Base-by-base conservation (phyloP, 2,888 invertebrate species). In the Lycaena phlaeas region DNA sequence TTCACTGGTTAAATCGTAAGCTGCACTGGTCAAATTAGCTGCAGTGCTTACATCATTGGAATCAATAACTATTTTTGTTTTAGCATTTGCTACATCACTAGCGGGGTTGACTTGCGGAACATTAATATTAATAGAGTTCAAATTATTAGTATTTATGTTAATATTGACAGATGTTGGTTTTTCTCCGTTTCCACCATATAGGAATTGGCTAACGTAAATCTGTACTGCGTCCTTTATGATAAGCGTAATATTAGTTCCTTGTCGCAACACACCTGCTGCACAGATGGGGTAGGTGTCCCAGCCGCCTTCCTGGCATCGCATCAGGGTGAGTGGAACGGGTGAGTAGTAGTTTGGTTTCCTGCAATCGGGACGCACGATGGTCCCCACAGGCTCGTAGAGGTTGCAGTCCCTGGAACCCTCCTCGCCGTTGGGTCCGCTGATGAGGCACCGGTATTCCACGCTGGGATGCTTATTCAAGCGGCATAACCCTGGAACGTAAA, bases 211-310 rank as follows among this genome's bases (percentile, higher is more conserved):
- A 0, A 50, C 17, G 14, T 48, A 39, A 3, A 48, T 14, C 28
- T 50, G 34, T 1, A 50, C 40, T 5, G 11, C 27, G 17, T 48
- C 45, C 18, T 28, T 38, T n/a, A 48, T 12, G 3, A 44, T 22
- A 7, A 49, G 34, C 1, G 48, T 46, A 7, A 50, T 42, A 14
- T 48, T 49, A 36, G 45, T 45, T 15, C 46, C 48, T 11, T 43
- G 40, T 9, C 25, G 28, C 28, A 26, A 11, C 67, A 61, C 58
- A 75, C 72, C 75, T 68, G 71, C 61, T 4, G 44, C 39, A 51
- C 75, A 76, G 2, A 44, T 49, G 2, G 68, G 60, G 4, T 52
- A 43, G 45, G 64, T 51, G 50, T 65, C 58, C 71, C 72, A 76
- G 27, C 46, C 57, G 9, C 66, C 69, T 1, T 63, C 59, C 15